Conservation (phyloP, 2,888 invertebrate genomes). For the Lycaena phlaeas region DNA sequence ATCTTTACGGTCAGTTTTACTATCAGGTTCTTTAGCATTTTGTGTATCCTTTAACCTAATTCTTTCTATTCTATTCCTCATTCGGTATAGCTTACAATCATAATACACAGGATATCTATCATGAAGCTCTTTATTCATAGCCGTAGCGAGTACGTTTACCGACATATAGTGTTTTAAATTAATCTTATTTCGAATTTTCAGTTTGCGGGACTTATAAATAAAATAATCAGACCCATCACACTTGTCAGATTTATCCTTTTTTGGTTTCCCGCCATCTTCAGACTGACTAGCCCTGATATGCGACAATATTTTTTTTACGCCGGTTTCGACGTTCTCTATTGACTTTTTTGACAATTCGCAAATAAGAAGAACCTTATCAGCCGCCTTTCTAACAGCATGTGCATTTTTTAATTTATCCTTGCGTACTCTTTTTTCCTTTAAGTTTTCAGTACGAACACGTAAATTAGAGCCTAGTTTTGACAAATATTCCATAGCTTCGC, state of each 20-base stretch:
- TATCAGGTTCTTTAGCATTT: slow-evolving; percentile 1
- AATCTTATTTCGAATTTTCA: slow-evolving; percentile 44
- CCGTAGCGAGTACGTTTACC: slow-evolving; percentile 39
- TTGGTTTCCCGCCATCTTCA: slow-evolving; percentile 29
- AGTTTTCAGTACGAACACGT: slow-evolving; percentile 44
- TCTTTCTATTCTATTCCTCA: slow-evolving; percentile 24
- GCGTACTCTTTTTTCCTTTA: slow-evolving; percentile 48
- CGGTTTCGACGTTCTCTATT: slow-evolving; percentile 52
- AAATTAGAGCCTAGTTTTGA: slow-evolving; percentile 59
- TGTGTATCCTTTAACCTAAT: not conserved
- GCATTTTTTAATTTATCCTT: slow-evolving; percentile 47
- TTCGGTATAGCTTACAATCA: slow-evolving; percentile 44
- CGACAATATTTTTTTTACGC: slow-evolving; percentile 43
- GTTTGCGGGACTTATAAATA: slow-evolving; percentile 33
- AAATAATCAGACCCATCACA: slow-evolving; percentile 30
- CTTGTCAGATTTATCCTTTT: slow-evolving; percentile 10
- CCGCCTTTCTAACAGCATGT: slow-evolving; percentile 55
- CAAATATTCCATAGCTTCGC: slow-evolving; percentile 60
- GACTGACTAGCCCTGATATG: slow-evolving; percentile 33
- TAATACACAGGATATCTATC: slow-evolving; percentile 52
- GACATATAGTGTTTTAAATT: slow-evolving; percentile 46
- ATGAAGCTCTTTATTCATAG: slow-evolving; percentile 33
- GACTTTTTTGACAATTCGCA: slow-evolving; percentile 64
- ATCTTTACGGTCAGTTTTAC: no score
- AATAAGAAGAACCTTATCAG: slow-evolving; percentile 52